Percentiles rank a stretch among this genome's conserved stretches.
These are phyloP conservation scores for Drosophila neonasuta DNA, from an alignment of 2,888 invertebrate genomes.

Conservation along the genomic window DNA sequence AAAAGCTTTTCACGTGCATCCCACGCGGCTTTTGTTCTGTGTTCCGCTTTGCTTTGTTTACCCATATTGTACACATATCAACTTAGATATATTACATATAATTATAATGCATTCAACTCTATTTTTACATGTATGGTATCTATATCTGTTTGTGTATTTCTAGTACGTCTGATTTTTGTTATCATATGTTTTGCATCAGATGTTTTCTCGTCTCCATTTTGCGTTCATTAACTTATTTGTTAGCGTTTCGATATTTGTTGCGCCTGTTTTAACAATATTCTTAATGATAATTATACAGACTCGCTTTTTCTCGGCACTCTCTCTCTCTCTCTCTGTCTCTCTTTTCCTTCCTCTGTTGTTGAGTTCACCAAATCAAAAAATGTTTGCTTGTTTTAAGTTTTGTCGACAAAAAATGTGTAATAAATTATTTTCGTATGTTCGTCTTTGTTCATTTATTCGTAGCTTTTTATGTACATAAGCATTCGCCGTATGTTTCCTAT, in stretches of 20 bases:
- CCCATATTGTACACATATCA: constrained; percentile 15
- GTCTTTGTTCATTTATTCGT: constrained; percentile 48
- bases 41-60: constrained; percentile 31
- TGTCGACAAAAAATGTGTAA: constrained; percentile 62
- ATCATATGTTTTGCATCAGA: constrained; percentile 67
- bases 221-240: constrained; percentile 59
- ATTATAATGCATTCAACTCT: constrained; percentile 13
- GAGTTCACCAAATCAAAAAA: constrained; percentile 20
- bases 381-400: constrained; percentile 41
- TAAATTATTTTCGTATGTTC: constrained; percentile 61
- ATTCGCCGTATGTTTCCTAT: constrained; percentile 51
- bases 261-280: constrained; percentile 32
- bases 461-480: constrained; percentile 41
- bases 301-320: constrained; percentile 32
- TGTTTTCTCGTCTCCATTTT: constrained; percentile 52
- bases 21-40: constrained; percentile 36
- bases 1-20: constrained; percentile 55
- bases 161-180: constrained; percentile 30
- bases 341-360: constrained; percentile 20
- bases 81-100: constrained; percentile 17
- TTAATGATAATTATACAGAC: constrained; percentile 56
- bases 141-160: not conserved
- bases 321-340: constrained; percentile 21
- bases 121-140: constrained; percentile 1
- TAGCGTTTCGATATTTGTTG: constrained; percentile 16